Evolutionary conservation across 2,888 invertebrate genomes (phyloP).

Genomic region (Chirona hameri): DNA sequence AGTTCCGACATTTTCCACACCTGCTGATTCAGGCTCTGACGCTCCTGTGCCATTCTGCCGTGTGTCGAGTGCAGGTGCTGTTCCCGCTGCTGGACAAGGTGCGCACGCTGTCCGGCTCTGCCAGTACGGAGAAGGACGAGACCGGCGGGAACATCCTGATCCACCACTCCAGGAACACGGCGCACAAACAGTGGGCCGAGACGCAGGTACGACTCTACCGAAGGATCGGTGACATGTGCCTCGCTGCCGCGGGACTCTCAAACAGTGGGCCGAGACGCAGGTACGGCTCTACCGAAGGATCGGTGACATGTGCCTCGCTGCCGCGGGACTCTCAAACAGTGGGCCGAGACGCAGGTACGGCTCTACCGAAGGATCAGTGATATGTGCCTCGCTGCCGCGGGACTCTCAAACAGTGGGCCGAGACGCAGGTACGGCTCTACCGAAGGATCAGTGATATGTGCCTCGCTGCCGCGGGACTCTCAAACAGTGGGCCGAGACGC

Average conservation of each 20-base stretch:
- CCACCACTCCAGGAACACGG: conserved; percentile 97
- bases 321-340: conserved; percentile 65
- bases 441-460: no score
- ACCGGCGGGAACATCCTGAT: conserved; percentile 91
- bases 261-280: conserved; percentile 98
- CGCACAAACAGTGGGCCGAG: conserved; percentile 98
- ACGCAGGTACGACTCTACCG: conserved; percentile 64
- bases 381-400: no score
- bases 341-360: conserved; percentile 92
- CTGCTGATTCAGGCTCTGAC: no score
- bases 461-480: no score
- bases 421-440: conserved; percentile 70
- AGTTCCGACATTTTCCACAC: no score
- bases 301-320: no score
- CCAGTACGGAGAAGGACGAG: conserved; percentile 67
- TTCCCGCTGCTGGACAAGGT: conserved; percentile 94
- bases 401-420: conserved; percentile 86
- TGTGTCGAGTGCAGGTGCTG: conserved; percentile 58
- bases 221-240: no score
- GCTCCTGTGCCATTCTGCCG: not conserved
- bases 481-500: conserved; percentile 98
- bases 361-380: no score
- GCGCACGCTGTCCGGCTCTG: conserved; percentile 55
- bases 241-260: conserved; percentile 47
- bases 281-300: conserved; percentile 47